Base-by-base conservation (phyloP, 2,888 invertebrate species). In the Leucoma salicis region DNA sequence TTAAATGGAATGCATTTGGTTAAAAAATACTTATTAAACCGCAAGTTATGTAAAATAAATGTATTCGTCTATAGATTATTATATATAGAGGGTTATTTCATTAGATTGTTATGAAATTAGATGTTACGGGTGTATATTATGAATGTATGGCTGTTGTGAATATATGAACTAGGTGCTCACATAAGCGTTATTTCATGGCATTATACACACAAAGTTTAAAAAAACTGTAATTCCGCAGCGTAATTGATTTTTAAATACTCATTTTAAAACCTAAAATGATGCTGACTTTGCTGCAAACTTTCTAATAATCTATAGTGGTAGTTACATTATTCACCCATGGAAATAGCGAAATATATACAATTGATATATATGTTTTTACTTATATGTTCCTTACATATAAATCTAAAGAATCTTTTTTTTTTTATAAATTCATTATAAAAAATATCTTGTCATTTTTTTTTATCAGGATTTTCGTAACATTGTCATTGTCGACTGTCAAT, bases 81-180 rank as follows among this genome's bases (percentile, higher is more conserved):
- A 63, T 69, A 65, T 74, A 78, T 74, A 78, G 71, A 63, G 63
- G 73, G 67, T 77, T 78, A 74, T 65, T 53, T 61, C 67, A 67
- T 72, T 82, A 81, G 75, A 81, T 78, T 75, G 81, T 84, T 84
- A 74, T 74, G 54, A 67, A 74, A 66, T 72, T 79, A 78, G 75
- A 59, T 63, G 66, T 78, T 77, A 82, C 73, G 73, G 70, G 70
- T 81, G 79, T 79, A 74, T 70, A 74, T 71, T 79, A 69, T 72
- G 59, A 53, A 63, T 66, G 70, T 68, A 66, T 75, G 67, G 55
- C 70, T 76, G 73, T 77, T 75, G 70, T 74, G 68, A 70, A 70
- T 70, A 74, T 66, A 63, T 62, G 58, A 67, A 66, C 63, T 76
- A 74, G 78, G 77, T 78, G 79, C 77, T 81, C 76, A 50, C 48